phyloP scores from a whole-genome alignment of 1,140 invertebrate genomes.

The Antheraea mylitta region DNA sequence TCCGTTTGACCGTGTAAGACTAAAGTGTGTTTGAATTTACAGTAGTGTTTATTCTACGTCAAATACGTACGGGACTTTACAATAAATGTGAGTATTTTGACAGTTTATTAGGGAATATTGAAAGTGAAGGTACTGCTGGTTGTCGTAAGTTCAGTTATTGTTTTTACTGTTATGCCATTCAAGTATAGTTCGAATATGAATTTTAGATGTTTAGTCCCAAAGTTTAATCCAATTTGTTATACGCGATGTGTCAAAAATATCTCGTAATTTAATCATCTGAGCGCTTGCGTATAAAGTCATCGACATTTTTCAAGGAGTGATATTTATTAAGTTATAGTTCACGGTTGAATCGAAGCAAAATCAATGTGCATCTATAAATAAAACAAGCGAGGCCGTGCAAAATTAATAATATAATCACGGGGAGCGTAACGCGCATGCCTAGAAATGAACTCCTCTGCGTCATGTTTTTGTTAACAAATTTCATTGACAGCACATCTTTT shows the following conservation, averaged over 20 bases:
- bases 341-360: neutral
- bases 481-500: neutral
- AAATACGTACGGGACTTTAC: constrained; percentile 26
- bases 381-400: constrained; percentile 16
- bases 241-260: too few species aligned
- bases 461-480: constrained; percentile 26
- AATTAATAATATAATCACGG: constrained; percentile 42
- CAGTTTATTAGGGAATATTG: constrained; percentile 17
- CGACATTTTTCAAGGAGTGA: neutral
- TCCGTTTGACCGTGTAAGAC: constrained; percentile 27
- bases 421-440: constrained; percentile 45
- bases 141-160: too few species aligned
- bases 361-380: constrained; percentile 3
- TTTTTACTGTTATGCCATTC: too few species aligned
- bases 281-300: neutral
- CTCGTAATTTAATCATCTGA: too few species aligned
- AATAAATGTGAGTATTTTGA: constrained; percentile 57
- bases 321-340: neutral
- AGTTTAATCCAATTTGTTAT: too few species aligned
- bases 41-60: constrained; percentile 36
- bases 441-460: constrained; percentile 42
- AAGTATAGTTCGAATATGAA: too few species aligned
- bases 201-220: too few species aligned
- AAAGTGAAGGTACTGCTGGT: neutral
- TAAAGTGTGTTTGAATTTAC: constrained; percentile 31